Evolutionary conservation across 2,888 invertebrate species (phyloP).

Genomic region (Alloscopus bannaensis): DNA sequence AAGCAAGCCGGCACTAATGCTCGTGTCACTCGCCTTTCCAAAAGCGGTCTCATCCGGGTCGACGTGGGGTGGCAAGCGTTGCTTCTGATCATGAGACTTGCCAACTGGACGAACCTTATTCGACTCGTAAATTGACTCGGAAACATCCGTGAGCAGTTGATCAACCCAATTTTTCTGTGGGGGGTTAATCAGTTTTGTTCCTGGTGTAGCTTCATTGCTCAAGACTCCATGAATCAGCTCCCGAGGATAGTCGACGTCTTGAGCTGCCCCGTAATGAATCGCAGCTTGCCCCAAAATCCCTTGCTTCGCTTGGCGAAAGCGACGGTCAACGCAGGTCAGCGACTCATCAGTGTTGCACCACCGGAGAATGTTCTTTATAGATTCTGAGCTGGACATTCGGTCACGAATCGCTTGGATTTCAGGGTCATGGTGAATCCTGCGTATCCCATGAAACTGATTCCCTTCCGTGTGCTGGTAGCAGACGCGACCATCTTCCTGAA

Average conservation of each 20-base stretch:
- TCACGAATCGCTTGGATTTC: conserved; percentile 64
- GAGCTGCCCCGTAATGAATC: conserved; percentile 71
- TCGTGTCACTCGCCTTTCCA: conserved; percentile 74
- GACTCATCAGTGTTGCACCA: conserved; percentile 71
- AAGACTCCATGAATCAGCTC: conserved; percentile 67
- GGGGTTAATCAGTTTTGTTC: conserved; percentile 74
- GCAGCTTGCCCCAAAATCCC: conserved; percentile 67
- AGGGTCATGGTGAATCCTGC: conserved; percentile 57
- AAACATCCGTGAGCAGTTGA: conserved; percentile 76
- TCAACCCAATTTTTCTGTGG: conserved; percentile 76
- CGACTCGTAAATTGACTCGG: conserved; percentile 77
- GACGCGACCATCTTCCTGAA: conserved; percentile 47
- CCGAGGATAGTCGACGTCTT: conserved; percentile 70
- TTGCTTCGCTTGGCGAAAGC: conserved; percentile 65
- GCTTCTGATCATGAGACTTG: conserved; percentile 76
- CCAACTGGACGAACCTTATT: conserved; percentile 77
- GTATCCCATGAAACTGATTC: conserved; percentile 64
- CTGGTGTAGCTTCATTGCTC: conserved; percentile 61
- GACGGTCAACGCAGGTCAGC: conserved; percentile 65
- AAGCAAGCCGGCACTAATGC: conserved; percentile 61
- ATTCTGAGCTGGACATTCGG: conserved; percentile 61
- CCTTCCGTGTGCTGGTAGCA: conserved; percentile 69
- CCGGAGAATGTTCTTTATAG: conserved; percentile 57
- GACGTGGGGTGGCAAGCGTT: conserved; percentile 76
- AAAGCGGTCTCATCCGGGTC: conserved; percentile 76